phyloP scores from a whole-genome alignment of 2,888 invertebrate species.

The Buathra laborator region DNA sequence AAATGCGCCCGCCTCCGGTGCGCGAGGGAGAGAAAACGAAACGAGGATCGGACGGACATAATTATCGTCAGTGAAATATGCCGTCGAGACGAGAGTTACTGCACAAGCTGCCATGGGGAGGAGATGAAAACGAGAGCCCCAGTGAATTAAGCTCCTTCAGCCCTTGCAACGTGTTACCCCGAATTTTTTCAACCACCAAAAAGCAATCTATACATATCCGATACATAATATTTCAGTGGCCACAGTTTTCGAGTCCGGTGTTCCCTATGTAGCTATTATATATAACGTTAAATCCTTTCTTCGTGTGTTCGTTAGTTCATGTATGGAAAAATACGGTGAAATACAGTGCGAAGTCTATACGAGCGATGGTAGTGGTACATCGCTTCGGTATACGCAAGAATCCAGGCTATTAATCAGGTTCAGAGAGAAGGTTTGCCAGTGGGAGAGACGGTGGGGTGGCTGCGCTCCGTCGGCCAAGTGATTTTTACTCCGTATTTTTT shows the following conservation, averaged over 20 bases:
- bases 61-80: constrained; percentile 63
- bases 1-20: background rate
- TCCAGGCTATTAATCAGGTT: constrained; percentile 71
- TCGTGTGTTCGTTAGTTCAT: constrained; percentile 26
- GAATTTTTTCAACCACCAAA: constrained; percentile 56
- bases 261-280: constrained; percentile 26
- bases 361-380: background rate
- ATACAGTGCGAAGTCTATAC: background rate
- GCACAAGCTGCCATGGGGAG: background rate
- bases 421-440: constrained; percentile 63
- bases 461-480: constrained; percentile 66
- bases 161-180: constrained; percentile 61
- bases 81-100: constrained; percentile 39
- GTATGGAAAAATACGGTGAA: background rate
- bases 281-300: constrained; percentile 52
- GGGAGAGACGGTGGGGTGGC: constrained; percentile 23
- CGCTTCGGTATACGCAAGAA: constrained; percentile 57
- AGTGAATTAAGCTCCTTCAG: constrained; percentile 60
- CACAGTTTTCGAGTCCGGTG: background rate
- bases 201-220: constrained; percentile 55
- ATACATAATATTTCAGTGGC: constrained; percentile 63
- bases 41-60: constrained; percentile 51
- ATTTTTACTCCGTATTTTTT: constrained; percentile 69
- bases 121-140: constrained; percentile 14
- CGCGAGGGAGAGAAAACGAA: background rate